Conservation (phyloP, 2,797 vertebrate genomes). For the Scyliorhinus canicula region DNA sequence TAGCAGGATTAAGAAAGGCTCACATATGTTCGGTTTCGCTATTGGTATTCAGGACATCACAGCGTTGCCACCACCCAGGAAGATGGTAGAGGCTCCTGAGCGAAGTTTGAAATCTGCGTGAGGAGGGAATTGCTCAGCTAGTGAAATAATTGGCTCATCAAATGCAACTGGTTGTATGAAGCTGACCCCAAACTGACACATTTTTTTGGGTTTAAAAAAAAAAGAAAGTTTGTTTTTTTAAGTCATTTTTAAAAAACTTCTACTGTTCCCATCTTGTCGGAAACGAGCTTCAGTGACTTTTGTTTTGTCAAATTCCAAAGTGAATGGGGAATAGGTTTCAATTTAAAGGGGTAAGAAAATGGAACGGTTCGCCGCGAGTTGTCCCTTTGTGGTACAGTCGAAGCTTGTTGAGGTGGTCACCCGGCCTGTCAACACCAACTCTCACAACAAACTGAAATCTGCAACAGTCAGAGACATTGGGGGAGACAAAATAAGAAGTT, state of each 20-base stretch:
- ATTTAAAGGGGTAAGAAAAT: too few species aligned
- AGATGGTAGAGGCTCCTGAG: conserved; percentile 45
- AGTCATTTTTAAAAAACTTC: not conserved
- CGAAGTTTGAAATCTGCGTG: conserved; percentile 19
- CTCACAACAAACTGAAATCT: not conserved
- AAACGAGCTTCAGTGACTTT: not conserved
- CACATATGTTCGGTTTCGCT: conserved; percentile 92
- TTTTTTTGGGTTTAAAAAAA: not conserved
- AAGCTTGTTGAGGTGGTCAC: not conserved
- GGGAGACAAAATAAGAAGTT: not conserved
- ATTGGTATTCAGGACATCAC: conserved; percentile 82
- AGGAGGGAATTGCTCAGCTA: conserved; percentile 17
- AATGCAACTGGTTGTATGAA: not conserved
- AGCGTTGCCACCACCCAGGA: conserved; percentile 75
- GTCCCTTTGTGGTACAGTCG: not conserved
- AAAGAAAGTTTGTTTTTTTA: not conserved
- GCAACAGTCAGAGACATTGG: not conserved
- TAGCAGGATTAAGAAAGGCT: conserved; percentile 95
- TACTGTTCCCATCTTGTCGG: not conserved
- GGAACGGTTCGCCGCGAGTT: not conserved
- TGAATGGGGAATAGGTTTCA: not conserved
- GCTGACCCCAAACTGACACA: not conserved
- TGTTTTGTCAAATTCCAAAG: not conserved
- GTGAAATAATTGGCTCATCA: conserved; percentile 40
- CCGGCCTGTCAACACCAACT: not conserved